A percentile compares a stretch with the other conserved stretches of the same genome.
Evolutionary conservation across 2,797 vertebrate genomes (phyloP).

Genomic region (Ataeniobius toweri): DNA sequence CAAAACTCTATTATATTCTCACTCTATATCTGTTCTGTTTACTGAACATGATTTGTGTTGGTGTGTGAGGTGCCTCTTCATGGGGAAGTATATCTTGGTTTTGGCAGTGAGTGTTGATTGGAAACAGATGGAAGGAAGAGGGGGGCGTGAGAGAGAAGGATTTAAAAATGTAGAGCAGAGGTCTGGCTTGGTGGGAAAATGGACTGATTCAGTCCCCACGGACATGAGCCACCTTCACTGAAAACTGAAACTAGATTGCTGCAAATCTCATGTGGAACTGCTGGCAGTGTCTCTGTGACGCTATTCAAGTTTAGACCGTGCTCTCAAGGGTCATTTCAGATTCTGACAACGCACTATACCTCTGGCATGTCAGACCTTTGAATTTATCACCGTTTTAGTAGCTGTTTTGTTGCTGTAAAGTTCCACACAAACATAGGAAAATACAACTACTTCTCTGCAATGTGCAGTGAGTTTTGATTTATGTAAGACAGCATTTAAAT

Average conservation of each 20-base stretch:
- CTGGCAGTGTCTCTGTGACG: slow-evolving; percentile 5
- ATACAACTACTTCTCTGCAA: neutral
- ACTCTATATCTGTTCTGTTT: slow-evolving; percentile 15
- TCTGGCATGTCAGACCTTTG: neutral
- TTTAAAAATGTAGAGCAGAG: slow-evolving; percentile 51
- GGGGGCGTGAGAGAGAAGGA: slow-evolving; percentile 28
- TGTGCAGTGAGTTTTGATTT: neutral
- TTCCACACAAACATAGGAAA: neutral
- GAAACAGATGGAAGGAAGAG: slow-evolving; percentile 65
- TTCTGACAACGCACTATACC: neutral
- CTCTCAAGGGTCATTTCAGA: slow-evolving; percentile 2
- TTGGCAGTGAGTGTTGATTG: slow-evolving; percentile 56
- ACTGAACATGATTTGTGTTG: slow-evolving; percentile 15
- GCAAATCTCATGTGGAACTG: slow-evolving; percentile 21
- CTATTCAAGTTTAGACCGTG: slow-evolving; percentile 3
- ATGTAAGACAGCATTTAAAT: neutral
- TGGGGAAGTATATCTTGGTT: slow-evolving; percentile 35
- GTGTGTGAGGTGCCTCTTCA: slow-evolving; percentile 31
- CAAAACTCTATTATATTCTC: neutral
- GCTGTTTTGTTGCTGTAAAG: neutral
- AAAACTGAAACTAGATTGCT: slow-evolving; percentile 32
- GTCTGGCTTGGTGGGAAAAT: slow-evolving; percentile 52
- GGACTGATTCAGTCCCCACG: slow-evolving; percentile 35
- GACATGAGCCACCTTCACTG: slow-evolving; percentile 10
- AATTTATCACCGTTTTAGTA: neutral